A percentile compares a stretch with the other conserved stretches of the same genome.
Conservation (phyloP, 2,113 vertebrate species). For the Apteryx mantelli region DNA sequence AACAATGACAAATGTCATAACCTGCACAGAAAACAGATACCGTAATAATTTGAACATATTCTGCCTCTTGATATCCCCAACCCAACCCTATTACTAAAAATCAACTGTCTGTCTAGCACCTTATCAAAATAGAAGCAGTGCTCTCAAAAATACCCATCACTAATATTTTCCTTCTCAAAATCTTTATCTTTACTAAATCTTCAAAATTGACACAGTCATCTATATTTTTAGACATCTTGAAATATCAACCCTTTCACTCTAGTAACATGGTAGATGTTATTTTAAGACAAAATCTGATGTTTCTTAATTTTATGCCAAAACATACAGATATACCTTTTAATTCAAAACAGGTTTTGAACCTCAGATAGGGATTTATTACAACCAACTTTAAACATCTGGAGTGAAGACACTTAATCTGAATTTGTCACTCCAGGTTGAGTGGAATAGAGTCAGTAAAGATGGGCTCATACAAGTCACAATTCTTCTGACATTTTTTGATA, state of each 20-base stretch:
- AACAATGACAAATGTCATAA: not conserved
- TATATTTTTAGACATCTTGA: not conserved
- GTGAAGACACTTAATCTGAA: not conserved
- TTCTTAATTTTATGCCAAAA: not conserved
- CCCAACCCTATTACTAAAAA: not conserved
- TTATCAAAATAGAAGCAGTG: not conserved
- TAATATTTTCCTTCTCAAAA: constrained; percentile 16
- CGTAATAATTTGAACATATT: not conserved
- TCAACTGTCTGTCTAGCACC: not conserved
- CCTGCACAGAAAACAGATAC: not conserved
- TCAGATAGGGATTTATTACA: not conserved
- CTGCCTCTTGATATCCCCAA: not conserved
- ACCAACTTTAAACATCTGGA: not conserved
- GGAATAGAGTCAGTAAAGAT: not conserved
- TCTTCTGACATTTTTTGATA: not conserved
- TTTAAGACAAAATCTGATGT: not conserved
- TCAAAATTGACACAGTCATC: not conserved
- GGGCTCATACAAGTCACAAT: not conserved
- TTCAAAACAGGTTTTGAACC: not conserved
- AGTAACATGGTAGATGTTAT: constrained; percentile 24
- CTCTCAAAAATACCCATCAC: not conserved
- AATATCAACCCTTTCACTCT: not conserved
- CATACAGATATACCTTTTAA: not conserved
- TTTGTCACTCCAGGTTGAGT: not conserved
- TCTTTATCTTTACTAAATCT: not conserved